A percentile compares a stretch with the other conserved stretches of the same genome.
phyloP scores from a whole-genome alignment of 2,888 invertebrate genomes.

The Belgica antarctica region DNA sequence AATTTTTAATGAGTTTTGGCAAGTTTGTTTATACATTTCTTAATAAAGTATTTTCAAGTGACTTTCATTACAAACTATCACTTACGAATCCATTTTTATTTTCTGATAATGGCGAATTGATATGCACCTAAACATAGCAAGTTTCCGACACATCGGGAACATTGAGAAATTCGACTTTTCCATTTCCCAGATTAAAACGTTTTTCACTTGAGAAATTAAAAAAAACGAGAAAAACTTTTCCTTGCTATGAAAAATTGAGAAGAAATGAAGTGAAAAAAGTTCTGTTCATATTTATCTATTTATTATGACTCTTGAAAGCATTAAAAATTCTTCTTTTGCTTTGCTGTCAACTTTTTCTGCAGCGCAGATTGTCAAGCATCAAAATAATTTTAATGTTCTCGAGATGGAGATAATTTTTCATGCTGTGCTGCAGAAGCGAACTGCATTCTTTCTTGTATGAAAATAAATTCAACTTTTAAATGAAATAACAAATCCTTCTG shows the following conservation, averaged over 20 bases:
- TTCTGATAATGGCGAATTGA: slow-evolving; percentile 10
- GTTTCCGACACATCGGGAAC: too few relatives aligned
- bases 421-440: neutral
- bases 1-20: too few relatives aligned
- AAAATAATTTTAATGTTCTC: slow-evolving; percentile 14
- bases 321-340: too few relatives aligned
- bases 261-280: neutral
- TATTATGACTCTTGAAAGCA: neutral
- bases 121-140: too few relatives aligned
- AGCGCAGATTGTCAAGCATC: slow-evolving; percentile 12
- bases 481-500: slow-evolving; percentile 13
- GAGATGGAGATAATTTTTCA: slow-evolving; percentile 4
- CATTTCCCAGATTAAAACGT: too few relatives aligned
- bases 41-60: too few relatives aligned
- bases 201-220: too few relatives aligned
- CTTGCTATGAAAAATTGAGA: neutral
- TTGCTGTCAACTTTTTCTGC: neutral
- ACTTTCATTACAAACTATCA: too few relatives aligned
- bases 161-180: too few relatives aligned
- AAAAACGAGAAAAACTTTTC: neutral
- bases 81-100: too few relatives aligned
- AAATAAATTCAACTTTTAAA: neutral
- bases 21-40: too few relatives aligned
- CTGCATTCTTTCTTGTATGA: neutral
- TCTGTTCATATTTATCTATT: neutral